These are phyloP conservation scores for Osmerus eperlanus DNA, from an alignment of 2,113 vertebrate species.

Conservation along the genomic window DNA sequence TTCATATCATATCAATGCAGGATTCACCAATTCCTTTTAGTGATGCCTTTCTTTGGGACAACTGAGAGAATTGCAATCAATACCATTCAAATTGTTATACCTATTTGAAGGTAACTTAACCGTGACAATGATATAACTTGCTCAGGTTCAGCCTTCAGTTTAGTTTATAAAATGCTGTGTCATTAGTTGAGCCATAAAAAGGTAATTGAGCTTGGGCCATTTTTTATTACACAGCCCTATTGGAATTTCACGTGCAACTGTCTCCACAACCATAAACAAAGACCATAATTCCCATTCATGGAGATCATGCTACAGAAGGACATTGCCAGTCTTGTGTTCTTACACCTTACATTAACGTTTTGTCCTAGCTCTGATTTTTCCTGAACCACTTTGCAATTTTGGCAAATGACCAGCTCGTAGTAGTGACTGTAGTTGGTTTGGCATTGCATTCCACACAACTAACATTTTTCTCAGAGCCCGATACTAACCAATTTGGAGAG, in stretches of 20 bases:
- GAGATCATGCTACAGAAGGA: conserved; percentile 24
- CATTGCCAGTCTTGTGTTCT: conserved; percentile 27
- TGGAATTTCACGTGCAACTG: conserved; percentile 13
- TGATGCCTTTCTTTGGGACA: not conserved
- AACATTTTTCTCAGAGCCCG: too few relatives aligned
- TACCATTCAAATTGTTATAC: not conserved
- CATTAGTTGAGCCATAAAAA: conserved; percentile 22
- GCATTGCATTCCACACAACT: too few relatives aligned
- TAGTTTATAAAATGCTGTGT: not conserved
- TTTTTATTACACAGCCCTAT: conserved; percentile 29
- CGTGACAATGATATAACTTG: not conserved
- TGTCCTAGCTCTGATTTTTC: too few relatives aligned
- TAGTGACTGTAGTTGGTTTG: too few relatives aligned
- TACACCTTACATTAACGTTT: not conserved
- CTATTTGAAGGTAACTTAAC: too few relatives aligned
- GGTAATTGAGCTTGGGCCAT: conserved; percentile 19
- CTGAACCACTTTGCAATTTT: too few relatives aligned
- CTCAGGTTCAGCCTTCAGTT: not conserved
- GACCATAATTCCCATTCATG: conserved; percentile 54
- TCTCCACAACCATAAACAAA: conserved; percentile 30
- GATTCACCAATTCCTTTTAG: not conserved
- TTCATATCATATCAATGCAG: not conserved
- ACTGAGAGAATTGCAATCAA: not conserved
- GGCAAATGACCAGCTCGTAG: too few relatives aligned
- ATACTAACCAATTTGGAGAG: too few relatives aligned